Percentiles rank a stretch among this genome's conserved stretches.
phyloP scores from a whole-genome alignment of 2,797 vertebrate species.

The Melanotaenia parkinsoni region DNA sequence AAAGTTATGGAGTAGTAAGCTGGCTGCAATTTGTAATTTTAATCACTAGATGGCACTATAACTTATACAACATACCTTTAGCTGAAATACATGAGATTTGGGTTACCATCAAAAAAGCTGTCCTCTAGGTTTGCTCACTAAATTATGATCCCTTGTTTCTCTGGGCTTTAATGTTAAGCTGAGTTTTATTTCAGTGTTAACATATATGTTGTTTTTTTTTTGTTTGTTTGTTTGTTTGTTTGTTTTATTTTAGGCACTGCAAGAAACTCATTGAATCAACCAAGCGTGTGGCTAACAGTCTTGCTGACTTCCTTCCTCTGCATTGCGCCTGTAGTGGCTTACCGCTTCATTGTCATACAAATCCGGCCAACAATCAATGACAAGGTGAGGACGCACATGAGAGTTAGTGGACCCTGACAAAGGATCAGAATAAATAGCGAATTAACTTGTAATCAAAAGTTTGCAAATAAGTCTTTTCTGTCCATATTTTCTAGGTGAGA shows the following conservation, averaged over 20 bases:
- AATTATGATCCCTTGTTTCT: no score
- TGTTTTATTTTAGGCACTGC: conserved; percentile 83
- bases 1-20: no score
- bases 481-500: conserved; percentile 80
- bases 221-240: no score
- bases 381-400: conserved; percentile 80
- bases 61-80: neutral
- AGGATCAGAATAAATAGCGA: neutral
- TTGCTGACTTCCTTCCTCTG: conserved; percentile 88
- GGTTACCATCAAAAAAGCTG: neutral
- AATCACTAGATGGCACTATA: neutral
- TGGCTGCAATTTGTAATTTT: no score
- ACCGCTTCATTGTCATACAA: conserved; percentile 85
- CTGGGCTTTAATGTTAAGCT: neutral
- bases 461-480: neutral
- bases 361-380: conserved; percentile 86
- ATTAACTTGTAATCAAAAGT: neutral
- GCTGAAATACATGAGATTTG: neutral
- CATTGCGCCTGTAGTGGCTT: conserved; percentile 85
- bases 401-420: neutral
- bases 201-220: no score
- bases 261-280: conserved; percentile 89
- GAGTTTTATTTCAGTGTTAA: neutral
- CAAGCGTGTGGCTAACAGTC: conserved; percentile 89
- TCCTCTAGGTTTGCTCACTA: neutral